Base-by-base conservation (phyloP, 2,888 invertebrate genomes). In the Polydrusus pterygomalis region DNA sequence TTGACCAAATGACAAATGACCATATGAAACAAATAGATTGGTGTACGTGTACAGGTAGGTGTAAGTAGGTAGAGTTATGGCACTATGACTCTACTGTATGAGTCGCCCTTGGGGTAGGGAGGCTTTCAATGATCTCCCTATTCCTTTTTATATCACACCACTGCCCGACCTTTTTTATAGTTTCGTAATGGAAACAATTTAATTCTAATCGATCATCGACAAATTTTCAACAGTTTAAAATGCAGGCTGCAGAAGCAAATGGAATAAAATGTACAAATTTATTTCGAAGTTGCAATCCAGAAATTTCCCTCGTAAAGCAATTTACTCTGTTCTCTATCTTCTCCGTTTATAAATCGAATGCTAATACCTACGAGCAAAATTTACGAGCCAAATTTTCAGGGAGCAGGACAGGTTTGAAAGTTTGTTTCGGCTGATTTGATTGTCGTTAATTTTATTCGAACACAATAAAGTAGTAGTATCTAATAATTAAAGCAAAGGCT, bases 301-400 rank as follows among this genome's bases (percentile, higher is more conserved):
- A 40, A 40, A 69, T 70, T 70, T 49, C 40, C 15, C 40, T 62
- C 62, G 70, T 70, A 62, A 45, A 70, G 70, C 62, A 60, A 70
- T 70, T 58, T 60, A 58, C 68, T 56, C 20, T 40, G 20, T 51
- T 38, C 68, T 68, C 56, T 56, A 54, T 58, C 58, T 70, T 30
- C 70, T 58, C 70, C 17, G 49, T 70, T 60, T 60, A n/a, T n/a
- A 70, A 70, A 70, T 70, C 70, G 70, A 70, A 70, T 70, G 70
- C 70, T 60, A 70, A 70, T 60, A 62, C n/a, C n/a, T n/a, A n/a
- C 62, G 60, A 47, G 38, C 17, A 38, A 60, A 70, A 70, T 70
- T 70, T 70, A 70, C 62, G 60, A 5, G 38, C 11, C 6, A 38
- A 60, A 70, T 45, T 70, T 70, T 70, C n/a, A 20, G 60, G 47